phyloP scores from a whole-genome alignment of 2,888 invertebrate genomes.

The Plutella xylostella region DNA sequence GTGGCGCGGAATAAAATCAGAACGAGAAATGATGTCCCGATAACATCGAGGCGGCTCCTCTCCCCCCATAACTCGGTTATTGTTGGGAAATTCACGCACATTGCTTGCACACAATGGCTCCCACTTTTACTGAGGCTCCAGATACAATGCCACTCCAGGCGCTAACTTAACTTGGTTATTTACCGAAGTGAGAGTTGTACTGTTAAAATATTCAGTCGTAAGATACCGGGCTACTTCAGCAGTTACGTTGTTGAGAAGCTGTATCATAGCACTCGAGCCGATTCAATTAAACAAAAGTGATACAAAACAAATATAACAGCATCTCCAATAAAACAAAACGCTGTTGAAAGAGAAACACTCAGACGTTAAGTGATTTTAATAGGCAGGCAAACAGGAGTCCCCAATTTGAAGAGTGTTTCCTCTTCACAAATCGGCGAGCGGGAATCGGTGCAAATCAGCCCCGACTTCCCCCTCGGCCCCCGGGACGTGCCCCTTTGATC shows the following conservation, averaged over 20 bases:
- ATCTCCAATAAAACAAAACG: constrained; percentile 32
- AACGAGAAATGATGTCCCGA: constrained; percentile 58
- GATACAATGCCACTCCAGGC: too few relatives aligned
- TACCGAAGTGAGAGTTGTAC: too few relatives aligned
- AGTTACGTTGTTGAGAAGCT: too few relatives aligned
- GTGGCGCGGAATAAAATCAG: constrained; percentile 53
- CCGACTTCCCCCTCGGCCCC: constrained; percentile 25
- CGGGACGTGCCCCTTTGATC: constrained; percentile 60
- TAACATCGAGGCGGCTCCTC: constrained; percentile 32
- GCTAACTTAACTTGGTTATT: too few relatives aligned
- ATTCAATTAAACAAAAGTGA: neutral
- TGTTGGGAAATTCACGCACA: constrained; percentile 40
- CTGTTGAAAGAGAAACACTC: constrained; percentile 22
- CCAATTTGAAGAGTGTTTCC: constrained; percentile 62
- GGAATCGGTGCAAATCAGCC: constrained; percentile 62
- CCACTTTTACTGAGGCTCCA: constrained; percentile 26
- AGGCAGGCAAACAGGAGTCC: constrained; percentile 54
- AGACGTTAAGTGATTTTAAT: constrained; percentile 61
- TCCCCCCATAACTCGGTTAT: constrained; percentile 25
- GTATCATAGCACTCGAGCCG: neutral
- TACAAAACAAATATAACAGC: constrained; percentile 20
- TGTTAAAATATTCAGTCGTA: too few relatives aligned
- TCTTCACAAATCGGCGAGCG: constrained; percentile 64
- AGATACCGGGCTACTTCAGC: too few relatives aligned
- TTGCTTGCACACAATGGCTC: constrained; percentile 37